phyloP scores from a whole-genome alignment of 2,113 vertebrate species.

The Muntiacus muntjak region DNA sequence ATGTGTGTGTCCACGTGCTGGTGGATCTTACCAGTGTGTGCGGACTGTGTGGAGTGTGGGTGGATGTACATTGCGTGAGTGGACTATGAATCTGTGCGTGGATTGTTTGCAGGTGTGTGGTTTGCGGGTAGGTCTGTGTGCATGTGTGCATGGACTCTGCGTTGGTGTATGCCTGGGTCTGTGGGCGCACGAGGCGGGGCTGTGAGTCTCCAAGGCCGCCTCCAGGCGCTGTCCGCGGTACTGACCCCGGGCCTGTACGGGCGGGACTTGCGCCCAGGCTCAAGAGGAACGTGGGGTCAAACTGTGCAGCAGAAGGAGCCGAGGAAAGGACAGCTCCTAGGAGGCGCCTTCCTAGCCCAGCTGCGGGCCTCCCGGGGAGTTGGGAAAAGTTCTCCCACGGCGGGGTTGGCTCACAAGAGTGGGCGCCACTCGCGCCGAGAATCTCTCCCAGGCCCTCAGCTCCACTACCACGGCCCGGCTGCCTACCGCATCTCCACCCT shows the following conservation, averaged over 20 bases:
- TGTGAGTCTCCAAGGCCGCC: not conserved
- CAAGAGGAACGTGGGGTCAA: not conserved
- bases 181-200: not conserved
- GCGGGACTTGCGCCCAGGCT: not conserved
- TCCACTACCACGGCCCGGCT: not conserved
- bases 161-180: not conserved
- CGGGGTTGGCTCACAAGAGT: not conserved
- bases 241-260: not conserved
- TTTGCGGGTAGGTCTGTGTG: not conserved
- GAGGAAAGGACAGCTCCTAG: not conserved
- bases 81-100: not conserved
- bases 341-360: not conserved
- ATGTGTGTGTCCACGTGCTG: not conserved
- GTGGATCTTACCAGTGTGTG: not conserved
- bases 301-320: not conserved
- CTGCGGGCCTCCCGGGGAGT: slow-evolving; percentile 28
- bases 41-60: not conserved
- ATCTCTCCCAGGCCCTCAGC: not conserved
- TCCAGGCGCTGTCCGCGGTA: slow-evolving; percentile 46
- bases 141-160: not conserved
- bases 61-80: not conserved
- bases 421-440: not conserved
- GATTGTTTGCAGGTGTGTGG: not conserved
- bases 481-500: not conserved
- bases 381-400: slow-evolving; percentile 66